Evolutionary conservation across 2,113 vertebrate genomes (phyloP), one percentile per base, ranked within the genome.

Genomic region (Collichthys lucidus): DNA sequence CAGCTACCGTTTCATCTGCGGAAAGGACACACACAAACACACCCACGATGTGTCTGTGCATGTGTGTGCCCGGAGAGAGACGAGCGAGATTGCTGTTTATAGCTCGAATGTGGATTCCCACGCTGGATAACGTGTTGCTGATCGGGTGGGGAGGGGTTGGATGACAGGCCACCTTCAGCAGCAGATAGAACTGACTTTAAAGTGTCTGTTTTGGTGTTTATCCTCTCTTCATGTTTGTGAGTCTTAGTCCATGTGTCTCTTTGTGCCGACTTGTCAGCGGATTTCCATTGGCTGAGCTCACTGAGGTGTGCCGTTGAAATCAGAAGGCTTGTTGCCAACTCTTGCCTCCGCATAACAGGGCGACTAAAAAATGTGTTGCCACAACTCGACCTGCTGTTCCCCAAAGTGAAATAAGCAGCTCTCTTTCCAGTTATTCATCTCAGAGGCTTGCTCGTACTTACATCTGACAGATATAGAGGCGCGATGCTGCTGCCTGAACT

Each of bases 21-120:
- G 62, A 84, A 84, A 77, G 78, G 72, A 80, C 77, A 42, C 56
- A 52, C 63, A 59, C 62, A 72, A 74, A 67, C 83, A 83, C 73
- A 62, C 72, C 63, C 61, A 77, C 59, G 19, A 55, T 65, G 29
- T 63, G 52, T 80, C 35, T 86, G 53, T 76, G 80, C 29, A 15
- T 62, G 74, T 76, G 74, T 76, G 85, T 55, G 59, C 19, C 3
- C 7, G n/a, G 66, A 77, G 62, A 69, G 4, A 29, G 29, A 29
- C 29, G 19, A n/a, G 16, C 19, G 31, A 66, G 77, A 57, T 61
- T 61, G 44, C 77, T 74, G 80, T 82, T 83, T 77, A 68, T 60
- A 67, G 35, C 59, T 55, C 8, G 1, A 59, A 78, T 81, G 80
- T 84, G 80, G 71, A 88, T 85, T 82, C 74, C 74, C 80, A 79